These are phyloP conservation scores for Drosophila kepulauana DNA, from an alignment of 1,140 invertebrate genomes.

Conservation along the genomic window DNA sequence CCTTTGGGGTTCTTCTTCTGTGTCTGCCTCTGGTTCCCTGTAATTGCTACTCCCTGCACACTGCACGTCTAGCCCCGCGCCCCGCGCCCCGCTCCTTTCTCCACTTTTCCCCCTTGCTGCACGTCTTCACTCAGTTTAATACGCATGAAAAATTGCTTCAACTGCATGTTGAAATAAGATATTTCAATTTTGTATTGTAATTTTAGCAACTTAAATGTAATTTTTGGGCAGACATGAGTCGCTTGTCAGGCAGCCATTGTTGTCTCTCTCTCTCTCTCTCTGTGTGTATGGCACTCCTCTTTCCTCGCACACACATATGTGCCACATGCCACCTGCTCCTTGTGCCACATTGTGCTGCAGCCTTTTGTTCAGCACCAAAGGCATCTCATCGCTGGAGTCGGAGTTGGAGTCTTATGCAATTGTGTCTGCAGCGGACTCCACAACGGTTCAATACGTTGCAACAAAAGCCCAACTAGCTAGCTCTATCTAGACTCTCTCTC, in stretches of 20 bases:
- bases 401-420: slow-evolving; percentile 30
- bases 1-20: neutral
- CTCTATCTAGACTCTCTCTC: neutral
- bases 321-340: neutral
- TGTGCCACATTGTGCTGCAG: neutral
- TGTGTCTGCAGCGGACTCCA: slow-evolving; percentile 23
- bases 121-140: slow-evolving; percentile 39
- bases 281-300: slow-evolving; percentile 14
- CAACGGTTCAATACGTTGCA: slow-evolving; percentile 46
- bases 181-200: slow-evolving; percentile 81
- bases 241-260: slow-evolving; percentile 46
- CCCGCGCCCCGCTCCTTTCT: neutral
- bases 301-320: neutral
- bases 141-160: slow-evolving; percentile 77
- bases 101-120: too few species aligned
- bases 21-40: slow-evolving; percentile 20
- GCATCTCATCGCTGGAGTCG: neutral
- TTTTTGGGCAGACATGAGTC: slow-evolving; percentile 69
- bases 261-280: too few species aligned
- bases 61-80: neutral
- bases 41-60: slow-evolving; percentile 36
- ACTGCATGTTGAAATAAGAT: slow-evolving; percentile 77
- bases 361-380: neutral
- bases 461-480: slow-evolving; percentile 11
- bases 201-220: slow-evolving; percentile 77